Conservation (phyloP, 2,888 invertebrate species). For the Prosapia bicincta region DNA sequence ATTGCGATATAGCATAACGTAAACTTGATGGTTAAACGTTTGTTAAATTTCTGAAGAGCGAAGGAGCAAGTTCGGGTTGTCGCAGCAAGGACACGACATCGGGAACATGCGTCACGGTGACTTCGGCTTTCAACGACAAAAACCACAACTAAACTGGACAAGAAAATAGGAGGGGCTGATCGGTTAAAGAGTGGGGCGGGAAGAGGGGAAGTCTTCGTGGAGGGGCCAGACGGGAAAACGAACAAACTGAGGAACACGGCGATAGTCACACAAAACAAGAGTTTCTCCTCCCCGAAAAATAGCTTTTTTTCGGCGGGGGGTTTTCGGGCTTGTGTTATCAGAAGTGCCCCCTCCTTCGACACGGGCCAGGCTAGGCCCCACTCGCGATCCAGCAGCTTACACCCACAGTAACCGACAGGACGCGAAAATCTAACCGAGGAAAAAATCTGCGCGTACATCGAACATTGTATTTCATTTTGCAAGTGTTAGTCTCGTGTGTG, state of each 20-base stretch:
- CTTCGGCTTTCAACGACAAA: constrained; percentile 9
- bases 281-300: constrained; percentile 33
- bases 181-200: constrained; percentile 11
- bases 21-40: too few relatives aligned
- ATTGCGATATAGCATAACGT: too few relatives aligned
- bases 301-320: constrained; percentile 25
- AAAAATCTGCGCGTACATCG: constrained; percentile 21
- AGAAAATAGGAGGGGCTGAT: constrained; percentile 24
- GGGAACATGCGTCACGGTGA: neutral
- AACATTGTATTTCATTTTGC: constrained; percentile 22
- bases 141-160: constrained; percentile 25
- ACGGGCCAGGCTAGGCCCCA: constrained; percentile 11
- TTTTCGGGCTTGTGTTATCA: constrained; percentile 29
- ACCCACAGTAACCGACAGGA: constrained; percentile 14
- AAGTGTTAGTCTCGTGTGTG: constrained; percentile 10
- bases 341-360: constrained; percentile 15
- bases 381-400: constrained; percentile 14
- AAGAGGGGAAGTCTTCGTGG: constrained; percentile 16
- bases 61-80: neutral
- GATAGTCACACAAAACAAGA: constrained; percentile 31
- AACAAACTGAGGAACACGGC: constrained; percentile 33
- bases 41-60: too few relatives aligned
- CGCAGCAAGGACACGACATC: neutral
- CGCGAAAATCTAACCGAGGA: constrained; percentile 17
- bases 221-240: constrained; percentile 11